phyloP scores from a whole-genome alignment of 2,797 vertebrate genomes.

The Myoxocephalus aenaeus region DNA sequence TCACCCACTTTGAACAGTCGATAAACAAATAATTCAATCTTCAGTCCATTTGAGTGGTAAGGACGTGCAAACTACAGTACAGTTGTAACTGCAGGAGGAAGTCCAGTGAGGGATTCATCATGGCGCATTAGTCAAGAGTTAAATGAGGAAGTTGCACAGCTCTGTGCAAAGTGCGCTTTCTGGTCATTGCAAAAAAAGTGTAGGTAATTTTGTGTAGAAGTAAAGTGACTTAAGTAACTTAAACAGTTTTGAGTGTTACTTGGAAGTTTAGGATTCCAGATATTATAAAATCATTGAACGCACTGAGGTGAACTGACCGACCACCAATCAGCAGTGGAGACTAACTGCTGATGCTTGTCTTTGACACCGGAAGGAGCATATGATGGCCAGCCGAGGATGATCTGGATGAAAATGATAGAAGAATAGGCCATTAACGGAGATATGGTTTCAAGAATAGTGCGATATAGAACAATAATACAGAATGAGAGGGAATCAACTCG shows the following conservation, averaged over 20 bases:
- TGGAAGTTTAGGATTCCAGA: background rate
- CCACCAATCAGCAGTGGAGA: constrained; percentile 1
- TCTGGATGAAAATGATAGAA: background rate
- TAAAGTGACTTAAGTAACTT: background rate
- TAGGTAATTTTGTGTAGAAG: background rate
- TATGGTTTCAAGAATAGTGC: background rate
- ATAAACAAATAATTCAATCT: background rate
- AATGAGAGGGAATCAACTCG: background rate
- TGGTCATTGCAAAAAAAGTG: constrained; percentile 12
- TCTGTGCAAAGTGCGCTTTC: constrained; percentile 11
- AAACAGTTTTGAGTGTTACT: background rate
- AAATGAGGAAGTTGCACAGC: constrained; percentile 68
- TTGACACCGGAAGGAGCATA: constrained; percentile 26
- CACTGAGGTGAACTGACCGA: background rate
- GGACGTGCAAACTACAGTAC: constrained; percentile 26
- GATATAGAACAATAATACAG: background rate
- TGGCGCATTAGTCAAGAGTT: constrained; percentile 27
- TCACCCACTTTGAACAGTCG: background rate
- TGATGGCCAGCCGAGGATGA: background rate
- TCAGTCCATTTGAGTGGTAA: background rate
- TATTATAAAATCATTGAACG: background rate
- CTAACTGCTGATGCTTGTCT: constrained; percentile 3
- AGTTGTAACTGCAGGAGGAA: constrained; percentile 53
- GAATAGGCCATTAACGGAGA: background rate
- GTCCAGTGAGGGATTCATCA: constrained; percentile 41